Percentiles rank a stretch among this genome's conserved stretches.
These are phyloP conservation scores for Idaea straminata DNA, from an alignment of 2,888 invertebrate genomes.

Conservation along the genomic window DNA sequence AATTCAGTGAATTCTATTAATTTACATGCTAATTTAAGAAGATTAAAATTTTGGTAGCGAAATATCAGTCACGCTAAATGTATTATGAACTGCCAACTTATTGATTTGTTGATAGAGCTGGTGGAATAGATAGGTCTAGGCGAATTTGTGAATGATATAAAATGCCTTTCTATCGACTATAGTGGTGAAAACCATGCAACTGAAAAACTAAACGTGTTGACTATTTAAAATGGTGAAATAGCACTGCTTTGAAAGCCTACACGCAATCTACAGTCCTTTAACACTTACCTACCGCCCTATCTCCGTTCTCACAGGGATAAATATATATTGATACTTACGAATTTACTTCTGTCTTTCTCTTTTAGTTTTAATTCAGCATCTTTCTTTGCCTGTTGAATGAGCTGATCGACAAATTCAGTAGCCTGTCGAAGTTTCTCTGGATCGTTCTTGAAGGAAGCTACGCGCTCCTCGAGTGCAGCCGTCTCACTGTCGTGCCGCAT, in stretches of 20 bases:
- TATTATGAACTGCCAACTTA: conserved; percentile 5
- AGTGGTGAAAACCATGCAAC: conserved; percentile 45
- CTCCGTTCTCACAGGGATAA: conserved; percentile 67
- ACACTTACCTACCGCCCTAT: conserved; percentile 79
- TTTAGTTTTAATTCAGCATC: conserved; percentile 80
- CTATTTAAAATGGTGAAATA: conserved; percentile 31
- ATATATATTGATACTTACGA: conserved; percentile 79
- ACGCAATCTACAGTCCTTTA: conserved; percentile 63
- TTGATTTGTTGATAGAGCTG: conserved; percentile 16
- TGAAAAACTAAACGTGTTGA: conserved; percentile 18
- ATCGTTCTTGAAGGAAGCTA: conserved; percentile 80
- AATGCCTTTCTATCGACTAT: conserved; percentile 23
- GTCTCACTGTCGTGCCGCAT: conserved; percentile 66
- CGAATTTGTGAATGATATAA: conserved; percentile 28
- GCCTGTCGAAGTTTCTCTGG: conserved; percentile 80
- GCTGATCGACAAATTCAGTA: conserved; percentile 81
- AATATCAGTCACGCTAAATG: conserved; percentile 8
- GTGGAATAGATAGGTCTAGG: conserved; percentile 17
- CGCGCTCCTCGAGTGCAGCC: conserved; percentile 64
- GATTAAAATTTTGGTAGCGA: conserved; percentile 3
- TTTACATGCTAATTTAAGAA: conserved; percentile 4
- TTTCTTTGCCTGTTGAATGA: conserved; percentile 80
- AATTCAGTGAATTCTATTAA: neutral
- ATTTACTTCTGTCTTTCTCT: conserved; percentile 80
- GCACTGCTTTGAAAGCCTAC: conserved; percentile 62